Evolutionary conservation across 2,797 vertebrate species (phyloP).

Genomic region (Peromyscus attwateri): DNA sequence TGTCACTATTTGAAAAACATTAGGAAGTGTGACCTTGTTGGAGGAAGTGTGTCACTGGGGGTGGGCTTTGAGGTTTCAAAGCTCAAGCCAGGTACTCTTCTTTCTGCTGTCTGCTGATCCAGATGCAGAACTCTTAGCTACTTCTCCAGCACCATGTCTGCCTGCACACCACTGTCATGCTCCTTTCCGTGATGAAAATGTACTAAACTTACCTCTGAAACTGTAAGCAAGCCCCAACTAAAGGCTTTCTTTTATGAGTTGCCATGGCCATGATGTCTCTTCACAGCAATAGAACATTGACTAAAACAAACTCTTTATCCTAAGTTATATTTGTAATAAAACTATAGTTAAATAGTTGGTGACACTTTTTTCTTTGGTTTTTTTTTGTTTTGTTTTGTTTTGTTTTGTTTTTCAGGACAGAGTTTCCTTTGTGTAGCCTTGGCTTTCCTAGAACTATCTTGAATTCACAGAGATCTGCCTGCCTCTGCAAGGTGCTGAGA

Average conservation of each 20-base stretch:
- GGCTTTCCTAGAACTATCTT: neutral
- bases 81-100: too few species aligned
- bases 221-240: neutral
- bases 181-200: neutral
- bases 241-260: neutral
- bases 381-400: neutral
- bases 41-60: neutral
- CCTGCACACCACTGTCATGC: neutral
- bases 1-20: neutral
- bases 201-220: neutral
- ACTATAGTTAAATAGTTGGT: neutral
- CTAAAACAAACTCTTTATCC: neutral
- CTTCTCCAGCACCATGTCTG: neutral
- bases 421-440: neutral
- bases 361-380: neutral
- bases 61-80: neutral
- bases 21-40: neutral
- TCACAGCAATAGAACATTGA: neutral
- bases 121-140: neutral
- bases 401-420: neutral
- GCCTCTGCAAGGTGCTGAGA: neutral
- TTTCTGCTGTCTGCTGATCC: neutral
- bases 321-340: neutral
- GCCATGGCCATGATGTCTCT: neutral
- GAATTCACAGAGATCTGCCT: neutral